Evolutionary conservation across 2,888 invertebrate genomes (phyloP).

Genomic region (Kuschelorhynchus macadamiae): DNA sequence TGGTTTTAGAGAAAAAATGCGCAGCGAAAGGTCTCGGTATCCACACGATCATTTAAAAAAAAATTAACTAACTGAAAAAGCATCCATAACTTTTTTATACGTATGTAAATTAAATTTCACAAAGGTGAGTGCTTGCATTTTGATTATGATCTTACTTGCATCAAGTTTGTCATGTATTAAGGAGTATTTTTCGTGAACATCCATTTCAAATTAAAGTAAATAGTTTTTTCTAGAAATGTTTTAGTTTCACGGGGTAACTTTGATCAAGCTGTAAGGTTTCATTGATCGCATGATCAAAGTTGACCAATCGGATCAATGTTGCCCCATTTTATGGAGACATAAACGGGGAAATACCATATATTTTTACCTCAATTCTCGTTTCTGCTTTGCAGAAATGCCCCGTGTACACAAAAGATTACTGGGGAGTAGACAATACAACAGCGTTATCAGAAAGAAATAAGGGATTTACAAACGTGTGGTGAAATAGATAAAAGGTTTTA

Average conservation of each 20-base stretch:
- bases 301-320: conserved; percentile 3
- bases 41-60: no score
- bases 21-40: no score
- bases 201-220: neutral
- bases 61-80: no score
- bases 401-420: conserved; percentile 1
- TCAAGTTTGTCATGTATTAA: conserved; percentile 4
- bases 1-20: no score
- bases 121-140: conserved; percentile 11
- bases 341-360: neutral
- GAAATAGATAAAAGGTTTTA: conserved; percentile 41
- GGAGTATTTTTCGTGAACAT: neutral
- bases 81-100: no score
- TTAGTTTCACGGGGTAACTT: conserved; percentile 7
- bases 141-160: neutral
- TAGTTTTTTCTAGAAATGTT: neutral
- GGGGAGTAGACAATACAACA: conserved; percentile 13
- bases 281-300: conserved; percentile 13
- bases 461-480: conserved; percentile 45
- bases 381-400: conserved; percentile 5
- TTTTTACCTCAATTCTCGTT: neutral
- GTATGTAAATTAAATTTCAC: no score
- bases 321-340: neutral
- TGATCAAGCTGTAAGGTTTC: conserved; percentile 9
- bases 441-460: conserved; percentile 54